Percentiles rank a stretch among this genome's conserved stretches.
Conservation (phyloP, 2,797 vertebrate genomes). For the Crenuchus spilurus region DNA sequence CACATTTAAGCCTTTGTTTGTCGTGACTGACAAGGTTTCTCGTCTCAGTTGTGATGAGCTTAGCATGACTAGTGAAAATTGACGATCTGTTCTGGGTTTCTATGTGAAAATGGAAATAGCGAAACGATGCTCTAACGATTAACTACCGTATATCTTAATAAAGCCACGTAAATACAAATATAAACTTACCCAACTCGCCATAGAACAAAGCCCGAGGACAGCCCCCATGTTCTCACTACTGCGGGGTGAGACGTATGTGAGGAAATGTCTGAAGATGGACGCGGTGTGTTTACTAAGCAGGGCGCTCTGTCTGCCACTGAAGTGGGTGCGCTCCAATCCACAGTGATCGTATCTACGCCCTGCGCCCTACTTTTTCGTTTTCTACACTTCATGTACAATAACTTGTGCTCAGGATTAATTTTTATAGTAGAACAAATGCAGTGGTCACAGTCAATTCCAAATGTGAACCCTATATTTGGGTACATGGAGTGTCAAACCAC, state of each 20-base stretch:
- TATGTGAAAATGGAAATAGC: too few species aligned
- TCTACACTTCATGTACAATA: too few species aligned
- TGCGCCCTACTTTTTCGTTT: background rate
- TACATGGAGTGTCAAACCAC: too few species aligned
- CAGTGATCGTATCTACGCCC: background rate
- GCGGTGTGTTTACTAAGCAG: conserved; percentile 22
- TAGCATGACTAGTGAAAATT: background rate
- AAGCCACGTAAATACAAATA: background rate
- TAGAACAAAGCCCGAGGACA: conserved; percentile 90
- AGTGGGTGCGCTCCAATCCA: background rate
- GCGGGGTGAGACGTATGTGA: background rate
- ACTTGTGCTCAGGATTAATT: too few species aligned
- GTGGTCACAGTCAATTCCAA: too few species aligned
- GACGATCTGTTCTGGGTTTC: background rate
- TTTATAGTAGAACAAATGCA: too few species aligned
- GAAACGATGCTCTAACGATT: background rate
- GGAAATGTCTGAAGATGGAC: conserved; percentile 53
- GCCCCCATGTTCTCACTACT: conserved; percentile 81
- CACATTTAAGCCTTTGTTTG: too few species aligned
- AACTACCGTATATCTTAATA: background rate
- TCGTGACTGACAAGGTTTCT: too few species aligned
- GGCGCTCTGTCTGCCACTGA: background rate
- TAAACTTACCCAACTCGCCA: conserved; percentile 92
- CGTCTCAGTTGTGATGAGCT: too few species aligned
- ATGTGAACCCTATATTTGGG: too few species aligned